Percentiles rank a stretch among this genome's conserved stretches.
phyloP scores from a whole-genome alignment of 2,797 vertebrate genomes.

The Parotocinclus haroldoi region DNA sequence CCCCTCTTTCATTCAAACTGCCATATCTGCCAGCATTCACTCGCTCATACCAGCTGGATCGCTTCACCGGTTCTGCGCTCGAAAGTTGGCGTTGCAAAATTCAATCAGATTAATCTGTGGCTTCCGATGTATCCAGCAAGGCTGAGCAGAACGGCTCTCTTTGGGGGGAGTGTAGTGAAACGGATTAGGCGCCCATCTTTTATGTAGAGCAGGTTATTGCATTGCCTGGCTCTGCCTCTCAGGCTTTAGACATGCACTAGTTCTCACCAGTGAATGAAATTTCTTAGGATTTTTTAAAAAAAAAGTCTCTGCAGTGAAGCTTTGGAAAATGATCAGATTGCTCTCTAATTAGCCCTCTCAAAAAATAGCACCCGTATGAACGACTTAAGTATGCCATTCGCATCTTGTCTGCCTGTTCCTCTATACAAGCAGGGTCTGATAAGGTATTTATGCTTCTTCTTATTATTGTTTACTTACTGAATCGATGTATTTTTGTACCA shows the following conservation, averaged over 20 bases:
- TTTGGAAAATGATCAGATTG: not conserved
- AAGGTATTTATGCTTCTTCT: no score
- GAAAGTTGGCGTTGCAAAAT: constrained; percentile 20
- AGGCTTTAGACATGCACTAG: no score
- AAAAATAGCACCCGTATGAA: no score
- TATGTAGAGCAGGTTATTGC: constrained; percentile 11
- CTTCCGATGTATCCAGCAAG: constrained; percentile 31
- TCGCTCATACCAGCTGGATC: constrained; percentile 13
- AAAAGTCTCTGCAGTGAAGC: constrained; percentile 27
- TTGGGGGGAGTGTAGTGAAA: constrained; percentile 20
- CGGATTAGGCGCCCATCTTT: constrained; percentile 19
- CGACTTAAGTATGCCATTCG: no score
- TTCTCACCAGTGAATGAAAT: not conserved
- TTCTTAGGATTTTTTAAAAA: not conserved
- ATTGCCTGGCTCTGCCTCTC: no score
- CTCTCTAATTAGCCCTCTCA: no score
- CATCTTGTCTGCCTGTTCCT: no score
- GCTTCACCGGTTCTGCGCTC: constrained; percentile 12
- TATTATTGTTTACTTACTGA: no score
- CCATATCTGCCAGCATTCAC: not conserved
- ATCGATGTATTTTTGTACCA: no score
- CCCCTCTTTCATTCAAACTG: not conserved
- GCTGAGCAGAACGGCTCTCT: constrained; percentile 19
- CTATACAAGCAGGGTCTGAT: no score
- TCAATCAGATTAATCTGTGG: constrained; percentile 35